Percentiles rank a stretch among this genome's conserved stretches.
Evolutionary conservation across 2,888 invertebrate genomes (phyloP).

Genomic region (Nephrotoma guestfalica): DNA sequence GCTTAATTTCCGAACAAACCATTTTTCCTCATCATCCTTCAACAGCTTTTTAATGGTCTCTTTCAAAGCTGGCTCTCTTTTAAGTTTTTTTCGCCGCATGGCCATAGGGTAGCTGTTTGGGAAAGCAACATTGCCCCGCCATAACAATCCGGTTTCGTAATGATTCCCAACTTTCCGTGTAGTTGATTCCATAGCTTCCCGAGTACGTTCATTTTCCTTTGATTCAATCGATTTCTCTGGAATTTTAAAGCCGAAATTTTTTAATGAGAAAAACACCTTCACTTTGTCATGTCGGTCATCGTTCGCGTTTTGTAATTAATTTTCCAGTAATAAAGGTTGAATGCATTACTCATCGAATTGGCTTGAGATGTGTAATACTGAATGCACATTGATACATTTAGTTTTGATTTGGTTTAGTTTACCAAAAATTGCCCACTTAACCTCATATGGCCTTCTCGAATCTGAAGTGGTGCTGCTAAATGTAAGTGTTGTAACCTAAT

Average conservation of each 20-base stretch:
- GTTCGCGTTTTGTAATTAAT: not conserved
- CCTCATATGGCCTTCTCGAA: not conserved
- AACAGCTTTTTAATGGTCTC: too few relatives aligned
- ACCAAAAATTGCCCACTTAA: not conserved
- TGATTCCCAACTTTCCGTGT: not conserved
- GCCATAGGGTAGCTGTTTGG: not conserved
- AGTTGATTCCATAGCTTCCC: not conserved
- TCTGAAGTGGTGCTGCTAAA: not conserved
- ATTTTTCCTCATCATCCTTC: too few relatives aligned
- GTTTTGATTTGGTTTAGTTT: not conserved
- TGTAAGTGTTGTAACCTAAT: too few relatives aligned
- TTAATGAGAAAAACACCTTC: not conserved
- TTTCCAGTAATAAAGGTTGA: not conserved
- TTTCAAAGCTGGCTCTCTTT: too few relatives aligned
- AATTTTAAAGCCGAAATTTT: not conserved
- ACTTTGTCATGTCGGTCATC: too few relatives aligned
- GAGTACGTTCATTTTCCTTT: not conserved
- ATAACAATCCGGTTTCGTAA: too few relatives aligned
- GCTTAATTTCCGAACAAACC: too few relatives aligned
- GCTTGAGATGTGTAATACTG: not conserved
- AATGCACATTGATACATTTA: not conserved
- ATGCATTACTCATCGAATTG: not conserved
- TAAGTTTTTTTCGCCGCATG: not conserved
- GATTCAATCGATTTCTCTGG: too few relatives aligned
- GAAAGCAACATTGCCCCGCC: not conserved